Evolutionary conservation across 2,113 vertebrate species (phyloP), one percentile per base, ranked within the genome.

Genomic region (Neotoma lepida): DNA sequence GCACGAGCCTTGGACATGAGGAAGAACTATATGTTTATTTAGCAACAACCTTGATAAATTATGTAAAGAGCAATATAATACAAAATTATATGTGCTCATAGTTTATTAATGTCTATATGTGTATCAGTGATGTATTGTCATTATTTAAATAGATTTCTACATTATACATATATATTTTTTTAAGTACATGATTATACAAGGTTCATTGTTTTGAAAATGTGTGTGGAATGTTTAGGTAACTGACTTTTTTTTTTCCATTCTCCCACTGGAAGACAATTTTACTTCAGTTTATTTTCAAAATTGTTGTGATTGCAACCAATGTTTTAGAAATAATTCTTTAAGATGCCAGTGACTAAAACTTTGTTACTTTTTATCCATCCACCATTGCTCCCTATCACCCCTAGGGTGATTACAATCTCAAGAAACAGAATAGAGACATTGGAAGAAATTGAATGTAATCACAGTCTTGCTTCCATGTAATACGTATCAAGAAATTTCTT

Each of bases 321-420:
- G 4, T 22, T 39, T 66, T 73, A 28, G 3, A 94, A 82, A 89
- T 58, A 20, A 39, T 39, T 41, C 0, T 91, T 93, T n/a, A 56
- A 3, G 78, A 20, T 71, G 6, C 4, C 22, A 89, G 6, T 3
- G 44, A 4, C 35, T n/a, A 61, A 82, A 87, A 24, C 0, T 35
- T 12, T 56, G 66, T 84, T 22, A 86, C 28, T 63, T 63, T 2
- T 39, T 46, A n/a, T 46, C 6, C 56, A 13, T 49, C 39, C 4
- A 2, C 51, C 33, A 33, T 28, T 18, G 66, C 1, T 5, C 4
- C 2, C 15, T 35, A 26, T 94, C 2, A 3, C 0, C 63, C 26
- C 10, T 54, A 39, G 4, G 14, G n/a, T 73, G 35, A 12, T 33
- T 63, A n/a, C 2, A 58, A 80, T 64, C 84, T 7, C 26, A 56